Base-by-base conservation (phyloP, 1,140 invertebrate genomes). In the Gerris buenoi region DNA sequence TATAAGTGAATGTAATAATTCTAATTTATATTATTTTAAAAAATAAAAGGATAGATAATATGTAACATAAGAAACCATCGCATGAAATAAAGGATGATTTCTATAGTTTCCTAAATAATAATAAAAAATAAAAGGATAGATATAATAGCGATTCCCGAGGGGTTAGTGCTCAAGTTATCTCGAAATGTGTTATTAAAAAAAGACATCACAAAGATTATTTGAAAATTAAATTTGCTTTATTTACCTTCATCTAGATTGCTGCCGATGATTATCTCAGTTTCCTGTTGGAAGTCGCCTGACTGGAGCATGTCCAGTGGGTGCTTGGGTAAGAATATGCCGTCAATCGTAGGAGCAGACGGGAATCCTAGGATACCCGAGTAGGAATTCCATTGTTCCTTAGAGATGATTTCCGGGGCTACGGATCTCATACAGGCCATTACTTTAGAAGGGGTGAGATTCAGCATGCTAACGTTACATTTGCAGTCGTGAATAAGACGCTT, bases 211-310 rank as follows among this genome's bases (percentile, higher is more conserved):
- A n/a, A n/a, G n/a, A n/a, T n/a, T n/a, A n/a, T n/a, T n/a, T n/a
- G n/a, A n/a, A n/a, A n/a, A n/a, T n/a, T n/a, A n/a, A n/a, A n/a
- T n/a, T n/a, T n/a, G n/a, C n/a, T n/a, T n/a, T n/a, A n/a, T 60
- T 81, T 78, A 93, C 91, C 91, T 85, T 93, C 91, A 77, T 94
- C 90, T 74, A 88, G 82, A 75, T 93, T 93, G 78, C 89, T 92
- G 65, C 91, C 91, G 69, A 94, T 85, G 10, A 94, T 77, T 60
- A 94, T 88, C 74, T 93, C 89, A 60, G 87, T 89, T 70, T 90
- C 87, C 72, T 88, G 84, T 18, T 66, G 26, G 71, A 91, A 90
- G 74, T 90, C 86, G 0, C 86, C 87, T 69, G 90, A 88, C 67
- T 84, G 83, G 69, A 93, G 79, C 77, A 93, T 81, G 58, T 90